Percentiles rank a stretch among this genome's conserved stretches.
Conservation (phyloP, 2,113 vertebrate species). For the Calidris pygmaea region DNA sequence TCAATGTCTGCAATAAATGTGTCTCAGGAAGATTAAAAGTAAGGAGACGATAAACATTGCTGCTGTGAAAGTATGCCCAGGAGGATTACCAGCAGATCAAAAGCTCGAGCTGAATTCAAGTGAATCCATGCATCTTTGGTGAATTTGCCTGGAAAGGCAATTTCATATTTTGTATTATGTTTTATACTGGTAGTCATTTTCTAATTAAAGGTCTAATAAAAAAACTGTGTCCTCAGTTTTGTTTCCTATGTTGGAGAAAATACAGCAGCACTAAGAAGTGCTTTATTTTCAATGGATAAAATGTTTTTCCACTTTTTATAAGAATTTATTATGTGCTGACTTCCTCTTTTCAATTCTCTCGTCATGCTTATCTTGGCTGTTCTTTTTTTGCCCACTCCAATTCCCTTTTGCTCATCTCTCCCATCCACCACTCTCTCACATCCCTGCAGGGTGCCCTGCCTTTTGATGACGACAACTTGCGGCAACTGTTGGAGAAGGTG, state of each 20-base stretch:
- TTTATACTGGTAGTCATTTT: conserved; percentile 1
- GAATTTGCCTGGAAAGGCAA: conserved; percentile 50
- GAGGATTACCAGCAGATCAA: conserved; percentile 56
- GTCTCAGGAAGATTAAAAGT: conserved; percentile 61
- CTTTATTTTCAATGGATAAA: neutral
- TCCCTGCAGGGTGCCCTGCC: conserved; percentile 80
- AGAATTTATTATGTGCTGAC: neutral
- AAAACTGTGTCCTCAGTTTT: neutral
- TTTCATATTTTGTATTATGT: conserved; percentile 4
- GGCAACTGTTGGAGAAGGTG: conserved; percentile 89
- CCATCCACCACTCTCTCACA: neutral
- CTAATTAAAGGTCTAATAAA: conserved; percentile 41
- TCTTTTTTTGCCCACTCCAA: neutral
- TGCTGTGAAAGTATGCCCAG: conserved; percentile 47
- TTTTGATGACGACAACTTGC: conserved; percentile 92
- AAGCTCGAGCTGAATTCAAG: conserved; percentile 38
- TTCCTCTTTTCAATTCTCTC: neutral
- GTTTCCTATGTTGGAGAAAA: neutral
- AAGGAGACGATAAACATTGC: conserved; percentile 42
- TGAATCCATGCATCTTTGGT: conserved; percentile 39
- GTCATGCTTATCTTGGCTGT: neutral
- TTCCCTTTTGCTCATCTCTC: neutral
- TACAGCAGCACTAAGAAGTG: neutral
- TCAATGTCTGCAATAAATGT: conserved; percentile 46
- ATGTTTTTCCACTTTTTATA: neutral